Conservation (phyloP, 2,888 invertebrate species). For the Drosophila phalerata region DNA sequence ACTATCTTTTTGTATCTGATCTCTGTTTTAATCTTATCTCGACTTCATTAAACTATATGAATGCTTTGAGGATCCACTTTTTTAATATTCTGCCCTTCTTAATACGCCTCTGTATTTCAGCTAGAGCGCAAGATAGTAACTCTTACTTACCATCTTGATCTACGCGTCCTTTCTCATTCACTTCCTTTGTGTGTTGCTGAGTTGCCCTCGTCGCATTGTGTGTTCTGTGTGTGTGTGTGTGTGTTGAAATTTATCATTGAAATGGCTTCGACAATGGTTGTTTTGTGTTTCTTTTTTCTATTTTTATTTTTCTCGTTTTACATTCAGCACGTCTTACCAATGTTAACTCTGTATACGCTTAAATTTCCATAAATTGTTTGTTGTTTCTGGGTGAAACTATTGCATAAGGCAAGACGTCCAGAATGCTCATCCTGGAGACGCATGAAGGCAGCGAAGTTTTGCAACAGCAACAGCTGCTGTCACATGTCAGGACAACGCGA, state of each 20-base stretch:
- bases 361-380: constrained; percentile 73
- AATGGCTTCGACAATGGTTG: constrained; percentile 64
- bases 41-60: neutral
- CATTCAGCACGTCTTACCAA: constrained; percentile 64
- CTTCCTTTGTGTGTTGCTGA: constrained; percentile 33
- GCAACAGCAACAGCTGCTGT: constrained; percentile 42
- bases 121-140: constrained; percentile 13
- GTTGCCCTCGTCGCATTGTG: constrained; percentile 7
- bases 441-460: constrained; percentile 51
- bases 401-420: constrained; percentile 47
- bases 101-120: constrained; percentile 4
- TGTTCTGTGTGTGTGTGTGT: constrained; percentile 19
- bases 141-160: constrained; percentile 34
- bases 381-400: constrained; percentile 59
- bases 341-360: constrained; percentile 52
- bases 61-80: neutral
- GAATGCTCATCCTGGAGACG: constrained; percentile 48
- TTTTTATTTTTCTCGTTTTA: constrained; percentile 26
- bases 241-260: constrained; percentile 69
- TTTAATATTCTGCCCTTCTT: neutral
- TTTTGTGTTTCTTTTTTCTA: constrained; percentile 16
- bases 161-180: constrained; percentile 15
- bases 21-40: neutral
- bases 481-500: constrained; percentile 59
- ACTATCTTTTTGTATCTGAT: no score